These are phyloP conservation scores for Aplocera efformata DNA, from an alignment of 2,888 invertebrate genomes.

Conservation along the genomic window DNA sequence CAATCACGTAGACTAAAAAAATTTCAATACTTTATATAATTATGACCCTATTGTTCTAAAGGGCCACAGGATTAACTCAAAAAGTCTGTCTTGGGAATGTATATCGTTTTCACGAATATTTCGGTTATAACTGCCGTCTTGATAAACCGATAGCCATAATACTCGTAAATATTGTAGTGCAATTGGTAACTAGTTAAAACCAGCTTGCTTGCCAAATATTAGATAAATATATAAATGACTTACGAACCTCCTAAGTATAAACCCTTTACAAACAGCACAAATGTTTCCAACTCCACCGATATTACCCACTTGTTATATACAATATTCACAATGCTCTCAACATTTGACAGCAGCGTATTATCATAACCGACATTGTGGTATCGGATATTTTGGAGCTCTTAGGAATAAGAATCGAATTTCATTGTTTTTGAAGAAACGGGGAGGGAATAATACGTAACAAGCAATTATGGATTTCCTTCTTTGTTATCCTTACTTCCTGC, in stretches of 20 bases:
- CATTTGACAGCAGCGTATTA: conserved; percentile 6
- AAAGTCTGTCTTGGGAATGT: too few species aligned
- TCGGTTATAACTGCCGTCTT: too few species aligned
- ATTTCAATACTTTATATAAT: too few species aligned
- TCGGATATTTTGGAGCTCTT: conserved; percentile 10
- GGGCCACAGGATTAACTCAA: too few species aligned
- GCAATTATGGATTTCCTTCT: conserved; percentile 8
- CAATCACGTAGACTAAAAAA: too few species aligned
- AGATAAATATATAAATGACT: too few species aligned
- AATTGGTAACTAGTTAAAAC: too few species aligned
- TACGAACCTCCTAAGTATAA: neutral
- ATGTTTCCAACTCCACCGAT: neutral
- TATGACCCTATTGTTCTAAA: too few species aligned
- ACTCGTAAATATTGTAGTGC: too few species aligned
- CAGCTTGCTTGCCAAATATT: too few species aligned
- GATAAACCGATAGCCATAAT: too few species aligned
- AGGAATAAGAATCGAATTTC: conserved; percentile 14
- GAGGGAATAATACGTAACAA: conserved; percentile 5
- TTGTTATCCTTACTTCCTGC: conserved; percentile 1
- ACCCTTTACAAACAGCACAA: neutral
- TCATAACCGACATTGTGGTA: conserved; percentile 8
- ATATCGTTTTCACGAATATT: too few species aligned
- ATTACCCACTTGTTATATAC: conserved; percentile 1
- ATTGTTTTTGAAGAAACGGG: conserved; percentile 3
- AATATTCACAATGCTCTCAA: conserved; percentile 8